Evolutionary conservation across 2,888 invertebrate genomes (phyloP).

Genomic region (Leptopilina drosophilae): DNA sequence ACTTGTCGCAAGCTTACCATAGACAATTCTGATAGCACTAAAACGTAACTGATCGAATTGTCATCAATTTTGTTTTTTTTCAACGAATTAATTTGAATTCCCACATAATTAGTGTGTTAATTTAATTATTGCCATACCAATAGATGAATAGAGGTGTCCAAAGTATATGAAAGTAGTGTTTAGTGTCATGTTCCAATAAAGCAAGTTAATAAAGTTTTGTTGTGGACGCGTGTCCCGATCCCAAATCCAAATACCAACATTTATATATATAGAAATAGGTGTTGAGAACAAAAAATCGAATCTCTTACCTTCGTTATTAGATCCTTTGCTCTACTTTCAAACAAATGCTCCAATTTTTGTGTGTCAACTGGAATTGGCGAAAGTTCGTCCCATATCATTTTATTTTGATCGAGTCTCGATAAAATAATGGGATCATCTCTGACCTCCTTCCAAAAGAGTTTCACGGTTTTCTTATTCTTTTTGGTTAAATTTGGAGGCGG

Average conservation of each 20-base stretch:
- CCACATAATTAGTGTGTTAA: too few species aligned
- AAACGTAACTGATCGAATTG: too few species aligned
- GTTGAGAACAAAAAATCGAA: too few species aligned
- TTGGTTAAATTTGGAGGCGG: conserved; percentile 77
- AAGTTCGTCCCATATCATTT: conserved; percentile 94
- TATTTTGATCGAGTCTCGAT: conserved; percentile 78
- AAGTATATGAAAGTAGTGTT: not conserved
- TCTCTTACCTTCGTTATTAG: conserved; percentile 91
- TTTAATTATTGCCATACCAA: not conserved
- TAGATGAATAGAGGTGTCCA: not conserved
- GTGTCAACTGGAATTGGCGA: conserved; percentile 91
- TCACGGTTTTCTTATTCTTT: conserved; percentile 97
- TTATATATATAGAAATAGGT: too few species aligned
- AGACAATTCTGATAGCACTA: too few species aligned
- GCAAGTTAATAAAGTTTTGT: not conserved
- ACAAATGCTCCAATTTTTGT: conserved; percentile 95
- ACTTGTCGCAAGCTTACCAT: too few species aligned
- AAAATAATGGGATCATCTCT: conserved; percentile 86
- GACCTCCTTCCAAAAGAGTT: conserved; percentile 98
- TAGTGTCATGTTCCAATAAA: not conserved
- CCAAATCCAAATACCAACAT: not conserved
- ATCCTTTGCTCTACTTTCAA: conserved; percentile 98
- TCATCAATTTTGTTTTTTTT: too few species aligned
- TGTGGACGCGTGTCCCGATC: not conserved
- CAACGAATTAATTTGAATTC: too few species aligned